These are phyloP conservation scores for Tetramorium simillimum DNA, from an alignment of 1,140 invertebrate species.

Conservation along the genomic window DNA sequence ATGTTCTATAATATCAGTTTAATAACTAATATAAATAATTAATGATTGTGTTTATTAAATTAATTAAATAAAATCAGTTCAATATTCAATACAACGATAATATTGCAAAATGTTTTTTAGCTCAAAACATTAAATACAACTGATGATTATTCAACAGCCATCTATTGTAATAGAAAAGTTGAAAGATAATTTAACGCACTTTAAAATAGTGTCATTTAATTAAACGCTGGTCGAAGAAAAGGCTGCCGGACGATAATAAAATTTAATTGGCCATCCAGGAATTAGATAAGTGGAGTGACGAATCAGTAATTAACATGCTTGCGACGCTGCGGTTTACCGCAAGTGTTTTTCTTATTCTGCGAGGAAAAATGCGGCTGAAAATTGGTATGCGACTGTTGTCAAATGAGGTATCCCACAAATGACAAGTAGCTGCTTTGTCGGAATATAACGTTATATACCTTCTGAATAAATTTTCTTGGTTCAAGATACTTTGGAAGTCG, in stretches of 20 bases:
- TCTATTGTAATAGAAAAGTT: neutral
- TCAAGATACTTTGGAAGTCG: neutral
- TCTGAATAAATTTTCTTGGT: constrained; percentile 21
- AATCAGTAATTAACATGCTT: constrained; percentile 23
- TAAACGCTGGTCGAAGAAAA: neutral
- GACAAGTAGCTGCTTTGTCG: constrained; percentile 31
- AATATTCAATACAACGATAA: neutral
- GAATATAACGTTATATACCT: neutral
- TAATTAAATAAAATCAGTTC: neutral
- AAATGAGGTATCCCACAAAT: constrained; percentile 12
- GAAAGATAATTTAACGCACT: neutral
- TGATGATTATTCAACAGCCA: neutral
- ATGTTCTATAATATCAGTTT: neutral
- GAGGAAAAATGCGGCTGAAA: constrained; percentile 23
- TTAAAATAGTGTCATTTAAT: neutral
- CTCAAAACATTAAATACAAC: neutral
- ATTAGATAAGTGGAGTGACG: constrained; percentile 9
- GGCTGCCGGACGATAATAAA: neutral
- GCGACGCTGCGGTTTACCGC: constrained; percentile 27
- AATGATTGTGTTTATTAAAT: too few species aligned
- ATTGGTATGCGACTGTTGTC: constrained; percentile 28
- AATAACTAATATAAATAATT: neutral
- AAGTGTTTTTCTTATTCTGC: constrained; percentile 32
- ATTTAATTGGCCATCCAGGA: constrained; percentile 14
- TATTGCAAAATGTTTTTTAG: neutral